A percentile compares a stretch with the other conserved stretches of the same genome.
Evolutionary conservation across 2,888 invertebrate species (phyloP).

Genomic region (Cinara cedri): DNA sequence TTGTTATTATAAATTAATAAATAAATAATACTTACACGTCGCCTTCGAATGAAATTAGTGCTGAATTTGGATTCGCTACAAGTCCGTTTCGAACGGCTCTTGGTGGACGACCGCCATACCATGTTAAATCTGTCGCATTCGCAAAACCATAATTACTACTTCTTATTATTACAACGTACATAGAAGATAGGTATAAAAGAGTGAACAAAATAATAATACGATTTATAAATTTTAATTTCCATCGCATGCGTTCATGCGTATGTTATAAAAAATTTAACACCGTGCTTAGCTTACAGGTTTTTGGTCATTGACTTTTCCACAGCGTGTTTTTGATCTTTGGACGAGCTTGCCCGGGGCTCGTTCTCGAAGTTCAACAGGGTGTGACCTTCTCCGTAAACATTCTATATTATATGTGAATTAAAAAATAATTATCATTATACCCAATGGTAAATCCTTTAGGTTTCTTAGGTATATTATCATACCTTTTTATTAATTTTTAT

Average conservation of each 20-base stretch:
- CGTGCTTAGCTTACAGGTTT: slow-evolving; percentile 41
- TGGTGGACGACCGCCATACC: slow-evolving; percentile 28
- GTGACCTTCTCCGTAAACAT: slow-evolving; percentile 29
- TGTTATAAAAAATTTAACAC: not conserved
- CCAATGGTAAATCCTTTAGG: too few species aligned
- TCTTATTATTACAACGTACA: slow-evolving; percentile 24
- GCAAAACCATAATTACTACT: slow-evolving; percentile 47
- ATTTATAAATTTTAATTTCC: not conserved
- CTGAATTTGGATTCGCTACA: slow-evolving; percentile 37
- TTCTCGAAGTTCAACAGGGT: slow-evolving; percentile 30
- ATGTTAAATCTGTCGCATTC: slow-evolving; percentile 51
- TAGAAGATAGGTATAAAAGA: too few species aligned
- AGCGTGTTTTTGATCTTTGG: slow-evolving; percentile 15
- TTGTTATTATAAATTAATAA: too few species aligned
- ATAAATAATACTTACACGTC: not conserved
- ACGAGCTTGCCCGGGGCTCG: not conserved
- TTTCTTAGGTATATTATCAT: too few species aligned
- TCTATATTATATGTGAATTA: not conserved
- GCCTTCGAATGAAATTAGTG: slow-evolving; percentile 33
- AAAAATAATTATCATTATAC: too few species aligned
- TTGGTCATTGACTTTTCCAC: slow-evolving; percentile 14
- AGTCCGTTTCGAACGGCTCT: slow-evolving; percentile 26
- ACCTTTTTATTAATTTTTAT: too few species aligned
- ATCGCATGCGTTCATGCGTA: slow-evolving; percentile 25
- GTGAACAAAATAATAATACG: too few species aligned